Evolutionary conservation across 2,888 invertebrate genomes (phyloP).

Genomic region (Beris morrisii): DNA sequence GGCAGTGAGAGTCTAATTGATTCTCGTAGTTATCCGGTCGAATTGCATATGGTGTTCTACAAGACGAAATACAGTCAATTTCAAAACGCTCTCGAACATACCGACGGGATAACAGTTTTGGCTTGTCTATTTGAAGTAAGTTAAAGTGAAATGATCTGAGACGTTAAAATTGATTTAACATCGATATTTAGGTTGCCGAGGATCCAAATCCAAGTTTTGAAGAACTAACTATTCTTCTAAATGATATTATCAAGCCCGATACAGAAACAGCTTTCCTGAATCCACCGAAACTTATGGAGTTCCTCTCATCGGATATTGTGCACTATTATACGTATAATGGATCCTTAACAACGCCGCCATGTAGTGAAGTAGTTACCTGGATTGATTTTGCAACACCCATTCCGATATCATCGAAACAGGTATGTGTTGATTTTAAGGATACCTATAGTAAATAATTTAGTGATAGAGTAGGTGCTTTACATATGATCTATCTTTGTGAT

Average conservation of each 20-base stretch:
- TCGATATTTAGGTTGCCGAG: constrained; percentile 41
- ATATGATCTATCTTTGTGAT: too few species aligned
- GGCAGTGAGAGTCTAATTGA: constrained; percentile 68
- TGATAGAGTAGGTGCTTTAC: too few species aligned
- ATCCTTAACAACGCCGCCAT: constrained; percentile 85
- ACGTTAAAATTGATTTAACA: neutral
- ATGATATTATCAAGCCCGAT: constrained; percentile 61
- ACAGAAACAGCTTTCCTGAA: constrained; percentile 57
- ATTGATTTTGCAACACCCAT: constrained; percentile 78
- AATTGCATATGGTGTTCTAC: constrained; percentile 77
- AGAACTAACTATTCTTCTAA: constrained; percentile 62
- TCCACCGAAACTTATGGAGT: constrained; percentile 60
- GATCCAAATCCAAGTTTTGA: constrained; percentile 59
- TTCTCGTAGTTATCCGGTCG: constrained; percentile 67
- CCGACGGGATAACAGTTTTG: constrained; percentile 76
- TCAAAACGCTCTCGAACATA: constrained; percentile 64
- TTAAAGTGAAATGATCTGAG: neutral
- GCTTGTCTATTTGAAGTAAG: constrained; percentile 77
- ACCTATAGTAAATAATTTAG: too few species aligned
- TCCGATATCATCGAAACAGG: constrained; percentile 68
- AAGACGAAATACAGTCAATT: constrained; percentile 66
- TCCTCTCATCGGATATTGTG: constrained; percentile 60
- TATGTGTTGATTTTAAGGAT: constrained; percentile 45
- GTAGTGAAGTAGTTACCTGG: constrained; percentile 83
- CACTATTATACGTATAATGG: constrained; percentile 83